phyloP scores from a whole-genome alignment of 2,888 invertebrate genomes.

The Laspeyria flexula region DNA sequence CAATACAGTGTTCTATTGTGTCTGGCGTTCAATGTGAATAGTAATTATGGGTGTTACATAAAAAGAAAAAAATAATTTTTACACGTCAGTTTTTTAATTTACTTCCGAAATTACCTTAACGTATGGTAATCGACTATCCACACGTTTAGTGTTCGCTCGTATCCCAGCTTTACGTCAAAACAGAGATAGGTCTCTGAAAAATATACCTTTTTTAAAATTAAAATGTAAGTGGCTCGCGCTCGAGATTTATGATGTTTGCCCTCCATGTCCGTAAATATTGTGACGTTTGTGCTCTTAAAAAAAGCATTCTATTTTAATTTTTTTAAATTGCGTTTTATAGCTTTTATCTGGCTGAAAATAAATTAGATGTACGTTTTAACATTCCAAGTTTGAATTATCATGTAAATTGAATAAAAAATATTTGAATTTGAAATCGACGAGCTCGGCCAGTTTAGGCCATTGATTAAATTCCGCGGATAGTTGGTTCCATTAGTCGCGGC shows the following conservation, averaged over 20 bases:
- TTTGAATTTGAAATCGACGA: background rate
- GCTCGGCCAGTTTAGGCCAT: background rate
- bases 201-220: conserved; percentile 50
- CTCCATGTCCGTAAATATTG: conserved; percentile 37
- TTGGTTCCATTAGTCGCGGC: background rate
- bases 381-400: background rate
- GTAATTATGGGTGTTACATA: background rate
- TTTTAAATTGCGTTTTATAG: conserved; percentile 17
- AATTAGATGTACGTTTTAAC: conserved; percentile 21
- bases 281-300: conserved; percentile 34
- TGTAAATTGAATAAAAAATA: background rate
- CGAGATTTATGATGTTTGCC: conserved; percentile 51
- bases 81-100: conserved; percentile 1
- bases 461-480: background rate
- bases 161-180: conserved; percentile 43
- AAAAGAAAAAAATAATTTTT: too few relatives aligned
- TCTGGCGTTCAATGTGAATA: too few relatives aligned
- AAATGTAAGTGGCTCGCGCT: conserved; percentile 44
- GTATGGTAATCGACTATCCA: conserved; percentile 22
- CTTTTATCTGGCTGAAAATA: conserved; percentile 33
- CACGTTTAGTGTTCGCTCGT: conserved; percentile 35
- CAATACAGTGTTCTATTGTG: too few relatives aligned
- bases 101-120: background rate
- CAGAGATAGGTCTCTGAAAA: conserved; percentile 42
- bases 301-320: conserved; percentile 27